phyloP scores from a whole-genome alignment of 2,113 vertebrate species.

The Casuarius casuarius region DNA sequence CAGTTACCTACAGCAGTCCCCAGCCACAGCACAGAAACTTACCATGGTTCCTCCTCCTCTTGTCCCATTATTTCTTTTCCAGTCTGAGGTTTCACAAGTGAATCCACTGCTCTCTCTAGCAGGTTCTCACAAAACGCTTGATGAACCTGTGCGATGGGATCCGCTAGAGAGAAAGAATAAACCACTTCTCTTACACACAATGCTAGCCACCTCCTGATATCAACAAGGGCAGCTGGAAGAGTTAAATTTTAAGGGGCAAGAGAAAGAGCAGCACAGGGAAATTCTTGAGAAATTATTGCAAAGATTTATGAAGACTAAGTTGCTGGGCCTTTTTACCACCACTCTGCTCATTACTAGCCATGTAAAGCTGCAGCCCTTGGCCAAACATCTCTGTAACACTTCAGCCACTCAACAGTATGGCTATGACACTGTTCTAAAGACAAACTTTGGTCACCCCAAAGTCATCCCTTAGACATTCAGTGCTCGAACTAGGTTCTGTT shows the following conservation, averaged over 20 bases:
- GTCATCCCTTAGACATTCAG: not conserved
- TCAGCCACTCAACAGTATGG: not conserved
- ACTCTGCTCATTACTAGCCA: not conserved
- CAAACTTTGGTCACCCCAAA: not conserved
- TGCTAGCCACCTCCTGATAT: accelerated
- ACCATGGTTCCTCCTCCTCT: conserved; percentile 80
- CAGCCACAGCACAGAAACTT: not conserved
- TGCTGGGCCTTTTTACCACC: not conserved
- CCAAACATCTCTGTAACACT: not conserved
- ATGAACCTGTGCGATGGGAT: conserved; percentile 94
- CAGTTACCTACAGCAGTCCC: not conserved
- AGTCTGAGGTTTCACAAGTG: conserved; percentile 88
- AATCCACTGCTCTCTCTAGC: conserved; percentile 90
- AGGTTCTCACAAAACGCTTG: conserved; percentile 95
- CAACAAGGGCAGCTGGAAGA: not conserved
- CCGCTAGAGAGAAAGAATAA: conserved; percentile 77
- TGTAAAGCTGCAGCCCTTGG: not conserved
- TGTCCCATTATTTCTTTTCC: conserved; percentile 69
- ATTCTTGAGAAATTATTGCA: not conserved
- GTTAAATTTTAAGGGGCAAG: not conserved
- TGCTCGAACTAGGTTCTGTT: not conserved
- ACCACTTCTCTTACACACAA: not conserved
- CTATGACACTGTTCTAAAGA: not conserved
- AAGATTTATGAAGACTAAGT: not conserved
- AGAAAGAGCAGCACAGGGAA: not conserved